Evolutionary conservation across 92 coral and sea anemone genomes (phyloP).

Genomic region (Nematostella vectensis): DNA sequence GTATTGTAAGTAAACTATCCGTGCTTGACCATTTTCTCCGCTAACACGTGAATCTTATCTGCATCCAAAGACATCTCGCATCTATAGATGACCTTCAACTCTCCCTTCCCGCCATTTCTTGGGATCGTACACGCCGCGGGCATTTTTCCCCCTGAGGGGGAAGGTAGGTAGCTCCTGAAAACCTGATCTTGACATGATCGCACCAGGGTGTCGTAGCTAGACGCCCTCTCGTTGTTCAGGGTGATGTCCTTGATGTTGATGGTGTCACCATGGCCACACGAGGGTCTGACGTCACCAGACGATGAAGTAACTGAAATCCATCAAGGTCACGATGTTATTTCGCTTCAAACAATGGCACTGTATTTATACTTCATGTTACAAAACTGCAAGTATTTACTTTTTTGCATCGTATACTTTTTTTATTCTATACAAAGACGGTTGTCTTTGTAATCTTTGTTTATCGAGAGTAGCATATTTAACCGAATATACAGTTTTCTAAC

Average conservation of each 20-base stretch:
- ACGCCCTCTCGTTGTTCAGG: constrained; percentile 19
- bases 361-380: background rate
- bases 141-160: constrained; percentile 1
- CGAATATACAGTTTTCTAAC: too few species aligned
- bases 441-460: too few species aligned
- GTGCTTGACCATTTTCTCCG: too few species aligned
- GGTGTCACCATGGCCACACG: constrained; percentile 26
- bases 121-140: constrained; percentile 31
- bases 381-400: constrained; percentile 3
- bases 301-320: constrained; percentile 38
- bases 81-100: constrained; percentile 32
- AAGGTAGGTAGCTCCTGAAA: constrained; percentile 11
- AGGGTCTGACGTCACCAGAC: constrained; percentile 24
- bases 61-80: too few species aligned
- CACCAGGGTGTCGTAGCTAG: constrained; percentile 12
- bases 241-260: constrained; percentile 36
- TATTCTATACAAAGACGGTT: too few species aligned
- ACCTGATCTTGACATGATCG: constrained; percentile 22
- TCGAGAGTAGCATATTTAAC: too few species aligned
- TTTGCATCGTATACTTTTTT: too few species aligned
- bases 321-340: background rate
- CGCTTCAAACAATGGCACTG: background rate
- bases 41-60: too few species aligned
- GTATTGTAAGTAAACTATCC: too few species aligned
- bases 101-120: constrained; percentile 38